Percentiles rank a stretch among this genome's conserved stretches.
These are phyloP conservation scores for Ceyx erithaca DNA, from an alignment of 2,797 vertebrate genomes.

Conservation along the genomic window DNA sequence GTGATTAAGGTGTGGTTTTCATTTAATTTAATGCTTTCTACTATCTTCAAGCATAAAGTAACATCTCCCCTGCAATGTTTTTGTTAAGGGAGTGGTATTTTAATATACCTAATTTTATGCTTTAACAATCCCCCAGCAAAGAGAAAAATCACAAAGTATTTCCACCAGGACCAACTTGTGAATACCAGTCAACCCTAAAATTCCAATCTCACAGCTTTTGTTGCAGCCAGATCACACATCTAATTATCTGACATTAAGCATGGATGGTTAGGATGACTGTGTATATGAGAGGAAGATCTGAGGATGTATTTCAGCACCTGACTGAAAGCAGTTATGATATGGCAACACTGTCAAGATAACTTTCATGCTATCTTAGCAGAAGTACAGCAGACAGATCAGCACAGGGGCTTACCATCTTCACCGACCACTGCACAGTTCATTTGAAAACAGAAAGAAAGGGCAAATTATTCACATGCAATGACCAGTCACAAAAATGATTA, in stretches of 20 bases:
- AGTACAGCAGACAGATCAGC: conserved; percentile 82
- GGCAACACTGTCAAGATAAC: conserved; percentile 70
- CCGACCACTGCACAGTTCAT: conserved; percentile 91
- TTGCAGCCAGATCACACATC: background rate
- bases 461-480: conserved; percentile 80
- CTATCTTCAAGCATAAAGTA: background rate
- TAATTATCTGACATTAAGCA: conserved; percentile 61
- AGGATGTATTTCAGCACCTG: conserved; percentile 64
- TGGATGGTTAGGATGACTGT: conserved; percentile 66
- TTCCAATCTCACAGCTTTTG: background rate
- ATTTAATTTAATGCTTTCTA: background rate
- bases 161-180: background rate
- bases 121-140: background rate
- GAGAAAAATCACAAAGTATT: background rate
- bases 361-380: conserved; percentile 75
- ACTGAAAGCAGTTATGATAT: conserved; percentile 73
- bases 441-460: conserved; percentile 87
- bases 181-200: background rate
- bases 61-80: background rate
- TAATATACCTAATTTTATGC: background rate
- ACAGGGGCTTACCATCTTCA: conserved; percentile 92
- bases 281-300: conserved; percentile 62
- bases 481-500: conserved; percentile 65
- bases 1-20: background rate
- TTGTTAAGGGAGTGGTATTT: background rate